phyloP scores from a whole-genome alignment of 2,888 invertebrate species.

The Tetragnatha montana region DNA sequence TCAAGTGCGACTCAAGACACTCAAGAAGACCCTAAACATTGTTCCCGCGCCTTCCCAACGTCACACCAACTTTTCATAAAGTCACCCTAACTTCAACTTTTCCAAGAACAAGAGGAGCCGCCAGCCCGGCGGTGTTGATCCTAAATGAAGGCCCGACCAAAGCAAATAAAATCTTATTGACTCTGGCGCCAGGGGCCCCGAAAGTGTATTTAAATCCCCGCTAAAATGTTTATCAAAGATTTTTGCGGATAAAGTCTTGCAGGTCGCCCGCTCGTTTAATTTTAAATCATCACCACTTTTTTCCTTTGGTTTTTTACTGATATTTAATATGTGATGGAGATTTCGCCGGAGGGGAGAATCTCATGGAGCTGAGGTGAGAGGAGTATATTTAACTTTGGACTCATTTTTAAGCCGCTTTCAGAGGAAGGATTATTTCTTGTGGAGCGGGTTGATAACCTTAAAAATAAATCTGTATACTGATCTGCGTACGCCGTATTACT shows the following conservation, averaged over 20 bases:
- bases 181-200: constrained; percentile 11
- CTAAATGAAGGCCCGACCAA: constrained; percentile 22
- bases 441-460: neutral
- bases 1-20: too few species aligned
- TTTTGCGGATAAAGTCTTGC: constrained; percentile 31
- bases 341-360: constrained; percentile 1
- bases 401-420: neutral
- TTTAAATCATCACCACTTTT: constrained; percentile 16
- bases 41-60: too few species aligned
- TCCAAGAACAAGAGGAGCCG: too few species aligned
- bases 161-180: constrained; percentile 45
- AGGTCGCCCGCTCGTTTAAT: constrained; percentile 26
- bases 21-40: too few species aligned
- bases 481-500: neutral
- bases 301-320: neutral
- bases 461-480: neutral
- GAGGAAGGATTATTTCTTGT: neutral
- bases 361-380: neutral
- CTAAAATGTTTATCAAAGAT: constrained; percentile 54
- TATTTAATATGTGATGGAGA: neutral
- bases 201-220: constrained; percentile 15
- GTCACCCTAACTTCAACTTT: too few species aligned
- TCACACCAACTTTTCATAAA: too few species aligned
- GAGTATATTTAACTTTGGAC: constrained; percentile 18
- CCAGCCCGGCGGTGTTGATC: constrained; percentile 17